Conservation (phyloP, 2,888 invertebrate species). For the Myathropa florea region DNA sequence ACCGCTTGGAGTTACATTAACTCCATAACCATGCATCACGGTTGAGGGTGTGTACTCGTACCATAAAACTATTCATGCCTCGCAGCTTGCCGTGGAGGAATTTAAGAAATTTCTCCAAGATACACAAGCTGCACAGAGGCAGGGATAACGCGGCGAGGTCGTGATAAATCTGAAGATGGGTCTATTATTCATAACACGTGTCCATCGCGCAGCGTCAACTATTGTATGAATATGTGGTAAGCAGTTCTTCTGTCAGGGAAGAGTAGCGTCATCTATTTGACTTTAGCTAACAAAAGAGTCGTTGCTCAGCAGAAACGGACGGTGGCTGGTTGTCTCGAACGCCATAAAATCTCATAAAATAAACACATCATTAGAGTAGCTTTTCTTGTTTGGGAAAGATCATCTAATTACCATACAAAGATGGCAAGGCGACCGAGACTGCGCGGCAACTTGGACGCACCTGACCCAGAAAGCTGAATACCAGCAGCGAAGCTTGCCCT, state of each 20-base stretch:
- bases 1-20: slow-evolving; percentile 2
- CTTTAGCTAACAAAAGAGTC: slow-evolving; percentile 20
- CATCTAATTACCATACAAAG: slow-evolving; percentile 25
- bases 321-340: slow-evolving; percentile 33
- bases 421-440: background rate
- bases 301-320: slow-evolving; percentile 14
- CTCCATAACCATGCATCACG: background rate
- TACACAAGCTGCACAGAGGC: background rate
- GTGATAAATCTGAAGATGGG: slow-evolving; percentile 58
- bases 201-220: background rate
- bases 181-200: slow-evolving; percentile 56
- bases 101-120: slow-evolving; percentile 26
- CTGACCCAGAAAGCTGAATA: slow-evolving; percentile 47
- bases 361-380: slow-evolving; percentile 8
- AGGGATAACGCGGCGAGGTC: slow-evolving; percentile 46
- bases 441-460: background rate
- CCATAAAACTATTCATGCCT: background rate
- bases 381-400: background rate
- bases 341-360: slow-evolving; percentile 12
- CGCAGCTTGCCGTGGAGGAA: slow-evolving; percentile 8
- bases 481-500: slow-evolving; percentile 25
- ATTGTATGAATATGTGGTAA: background rate
- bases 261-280: slow-evolving; percentile 21
- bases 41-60: slow-evolving; percentile 26
- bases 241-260: too few relatives aligned